phyloP scores from a whole-genome alignment of 2,888 invertebrate genomes.

The Caenorhabditis drosophilae region DNA sequence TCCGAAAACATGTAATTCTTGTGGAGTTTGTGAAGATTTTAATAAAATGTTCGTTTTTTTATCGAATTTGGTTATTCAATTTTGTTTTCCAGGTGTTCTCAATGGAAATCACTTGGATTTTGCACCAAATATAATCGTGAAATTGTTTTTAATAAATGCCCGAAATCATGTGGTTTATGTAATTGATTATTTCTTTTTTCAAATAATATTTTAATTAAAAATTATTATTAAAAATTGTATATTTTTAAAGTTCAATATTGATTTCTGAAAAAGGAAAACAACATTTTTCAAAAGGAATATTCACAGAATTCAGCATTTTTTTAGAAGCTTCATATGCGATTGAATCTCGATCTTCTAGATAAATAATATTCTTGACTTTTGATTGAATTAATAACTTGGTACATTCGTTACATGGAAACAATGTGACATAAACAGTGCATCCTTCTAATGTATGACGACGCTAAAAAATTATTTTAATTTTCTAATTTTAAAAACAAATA shows the following conservation, averaged over 20 bases:
- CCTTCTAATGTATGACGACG: slow-evolving; percentile 73
- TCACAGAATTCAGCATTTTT: slow-evolving; percentile 33
- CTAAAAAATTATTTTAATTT: no score
- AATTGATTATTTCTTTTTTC: slow-evolving; percentile 7
- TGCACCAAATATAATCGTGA: slow-evolving; percentile 23
- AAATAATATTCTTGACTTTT: slow-evolving; percentile 27
- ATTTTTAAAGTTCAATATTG: slow-evolving; percentile 8
- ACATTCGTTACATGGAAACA: slow-evolving; percentile 97
- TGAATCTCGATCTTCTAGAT: slow-evolving; percentile 34
- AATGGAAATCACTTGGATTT: slow-evolving; percentile 25
- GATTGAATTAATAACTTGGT: slow-evolving; percentile 77
- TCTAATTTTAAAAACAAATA: no score
- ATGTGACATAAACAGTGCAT: slow-evolving; percentile 84
- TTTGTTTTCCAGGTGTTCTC: slow-evolving; percentile 8
- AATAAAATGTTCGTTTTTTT: slow-evolving; percentile 19
- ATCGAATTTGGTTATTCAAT: neutral
- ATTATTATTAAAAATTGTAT: neutral
- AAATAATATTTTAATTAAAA: neutral
- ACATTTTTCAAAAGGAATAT: slow-evolving; percentile 22
- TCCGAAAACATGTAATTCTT: slow-evolving; percentile 38
- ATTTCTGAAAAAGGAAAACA: slow-evolving; percentile 7
- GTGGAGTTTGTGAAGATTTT: slow-evolving; percentile 25
- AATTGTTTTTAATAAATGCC: slow-evolving; percentile 14
- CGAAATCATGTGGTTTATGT: slow-evolving; percentile 31
- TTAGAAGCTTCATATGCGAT: slow-evolving; percentile 26